Evolutionary conservation across 2,888 invertebrate species (phyloP).

Genomic region (Homarus gammarus): DNA sequence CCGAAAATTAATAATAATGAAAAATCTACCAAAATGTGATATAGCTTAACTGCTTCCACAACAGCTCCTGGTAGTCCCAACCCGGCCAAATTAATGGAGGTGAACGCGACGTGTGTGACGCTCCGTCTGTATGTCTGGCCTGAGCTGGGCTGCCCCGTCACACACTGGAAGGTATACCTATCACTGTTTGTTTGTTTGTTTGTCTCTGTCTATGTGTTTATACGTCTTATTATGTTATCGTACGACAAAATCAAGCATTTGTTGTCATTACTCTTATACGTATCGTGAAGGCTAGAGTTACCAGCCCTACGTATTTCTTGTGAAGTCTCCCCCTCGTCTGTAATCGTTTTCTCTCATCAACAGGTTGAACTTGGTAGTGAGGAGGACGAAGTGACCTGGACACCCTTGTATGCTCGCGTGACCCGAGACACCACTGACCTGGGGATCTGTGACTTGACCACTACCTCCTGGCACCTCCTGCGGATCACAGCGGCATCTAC

Average conservation of each 20-base stretch:
- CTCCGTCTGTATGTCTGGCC: slow-evolving; percentile 71
- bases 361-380: slow-evolving; percentile 66
- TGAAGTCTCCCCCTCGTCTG: too few species aligned
- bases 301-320: too few species aligned
- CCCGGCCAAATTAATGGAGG: slow-evolving; percentile 55
- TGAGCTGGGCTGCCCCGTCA: slow-evolving; percentile 69
- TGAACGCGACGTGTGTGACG: slow-evolving; percentile 70
- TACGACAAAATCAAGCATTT: too few species aligned
- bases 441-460: slow-evolving; percentile 61
- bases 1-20: too few species aligned
- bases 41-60: too few species aligned
- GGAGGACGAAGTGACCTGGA: slow-evolving; percentile 43
- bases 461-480: slow-evolving; percentile 56
- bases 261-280: too few species aligned
- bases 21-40: too few species aligned
- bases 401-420: slow-evolving; percentile 53
- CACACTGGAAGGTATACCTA: slow-evolving; percentile 65
- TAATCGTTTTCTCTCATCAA: too few species aligned
- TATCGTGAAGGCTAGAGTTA: too few species aligned
- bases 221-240: background rate
- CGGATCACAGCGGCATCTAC: slow-evolving; percentile 63
- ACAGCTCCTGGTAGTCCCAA: slow-evolving; percentile 63
- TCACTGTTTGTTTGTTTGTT: too few species aligned
- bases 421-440: slow-evolving; percentile 54
- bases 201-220: too few species aligned